Evolutionary conservation across 2,797 vertebrate species (phyloP).

Genomic region (Lepilemur ruficaudatus): DNA sequence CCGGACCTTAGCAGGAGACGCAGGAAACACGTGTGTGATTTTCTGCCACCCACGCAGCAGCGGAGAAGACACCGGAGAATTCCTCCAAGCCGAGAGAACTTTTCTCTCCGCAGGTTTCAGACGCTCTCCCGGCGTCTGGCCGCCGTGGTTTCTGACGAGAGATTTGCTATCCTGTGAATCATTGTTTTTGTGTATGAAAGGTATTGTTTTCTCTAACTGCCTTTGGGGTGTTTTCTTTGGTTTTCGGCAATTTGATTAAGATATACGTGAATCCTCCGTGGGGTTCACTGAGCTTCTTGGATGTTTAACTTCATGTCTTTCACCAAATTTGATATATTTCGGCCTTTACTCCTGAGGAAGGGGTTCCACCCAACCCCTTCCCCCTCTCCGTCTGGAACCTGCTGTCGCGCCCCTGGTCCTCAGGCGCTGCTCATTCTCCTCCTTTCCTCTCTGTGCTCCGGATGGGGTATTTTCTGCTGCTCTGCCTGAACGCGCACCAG

Average conservation of each 20-base stretch:
- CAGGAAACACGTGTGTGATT: fast-evolving
- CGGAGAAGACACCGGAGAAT: too few relatives aligned
- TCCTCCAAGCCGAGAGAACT: background rate
- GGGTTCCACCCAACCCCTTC: too few relatives aligned
- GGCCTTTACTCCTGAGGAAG: too few relatives aligned
- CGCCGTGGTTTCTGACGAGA: fast-evolving
- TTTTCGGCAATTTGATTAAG: too few relatives aligned
- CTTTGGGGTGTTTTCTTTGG: fast-evolving
- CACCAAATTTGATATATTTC: too few relatives aligned
- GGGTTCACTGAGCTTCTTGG: background rate
- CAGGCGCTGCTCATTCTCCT: too few relatives aligned
- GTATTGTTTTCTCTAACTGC: background rate
- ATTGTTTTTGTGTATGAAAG: fast-evolving
- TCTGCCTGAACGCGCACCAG: too few relatives aligned
- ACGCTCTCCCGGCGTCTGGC: too few relatives aligned
- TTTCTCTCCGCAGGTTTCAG: background rate
- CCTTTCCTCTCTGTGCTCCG: background rate
- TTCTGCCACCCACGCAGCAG: background rate
- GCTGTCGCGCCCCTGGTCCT: too few relatives aligned
- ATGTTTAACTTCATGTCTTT: background rate
- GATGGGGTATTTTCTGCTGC: fast-evolving
- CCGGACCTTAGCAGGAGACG: fast-evolving
- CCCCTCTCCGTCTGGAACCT: background rate
- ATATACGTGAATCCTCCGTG: background rate
- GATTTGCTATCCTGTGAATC: fast-evolving